Conservation (phyloP, 1,140 invertebrate species). For the Zaprionus davidi region DNA sequence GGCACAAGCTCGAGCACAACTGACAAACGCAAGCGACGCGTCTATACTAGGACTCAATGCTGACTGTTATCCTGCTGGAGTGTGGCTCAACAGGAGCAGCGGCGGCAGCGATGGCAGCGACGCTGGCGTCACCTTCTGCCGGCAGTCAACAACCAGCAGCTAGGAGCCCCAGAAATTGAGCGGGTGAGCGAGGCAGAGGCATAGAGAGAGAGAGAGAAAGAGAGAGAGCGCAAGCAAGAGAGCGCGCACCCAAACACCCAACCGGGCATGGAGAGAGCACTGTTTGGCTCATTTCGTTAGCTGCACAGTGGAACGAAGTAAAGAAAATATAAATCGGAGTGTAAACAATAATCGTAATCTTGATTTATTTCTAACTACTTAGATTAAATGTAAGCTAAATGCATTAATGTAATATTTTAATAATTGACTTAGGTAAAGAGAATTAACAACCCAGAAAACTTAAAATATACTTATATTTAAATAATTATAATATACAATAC, state of each 20-base stretch:
- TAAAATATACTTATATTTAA: too few relatives aligned
- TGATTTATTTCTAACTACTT: not conserved
- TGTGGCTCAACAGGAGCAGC: slow-evolving; percentile 52
- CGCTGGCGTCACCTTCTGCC: slow-evolving; percentile 36
- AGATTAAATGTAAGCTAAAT: not conserved
- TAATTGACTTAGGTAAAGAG: too few relatives aligned
- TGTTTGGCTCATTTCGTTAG: slow-evolving; percentile 24
- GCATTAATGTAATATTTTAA: too few relatives aligned
- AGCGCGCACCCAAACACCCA: slow-evolving; percentile 6
- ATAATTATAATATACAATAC: too few relatives aligned
- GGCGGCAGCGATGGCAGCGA: slow-evolving; percentile 24
- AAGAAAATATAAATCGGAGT: not conserved
- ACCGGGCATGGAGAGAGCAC: slow-evolving; percentile 24
- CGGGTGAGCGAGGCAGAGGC: slow-evolving; percentile 18
- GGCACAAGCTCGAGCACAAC: slow-evolving; percentile 74
- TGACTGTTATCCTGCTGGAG: slow-evolving; percentile 46
- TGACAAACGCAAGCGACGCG: slow-evolving; percentile 70
- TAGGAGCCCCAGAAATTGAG: slow-evolving; percentile 44
- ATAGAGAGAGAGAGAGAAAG: not conserved
- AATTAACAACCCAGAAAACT: too few relatives aligned
- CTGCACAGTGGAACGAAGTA: slow-evolving; percentile 29
- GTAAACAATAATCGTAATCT: not conserved
- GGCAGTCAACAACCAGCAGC: slow-evolving; percentile 61
- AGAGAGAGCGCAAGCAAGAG: not conserved
- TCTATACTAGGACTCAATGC: slow-evolving; percentile 55